phyloP scores from a whole-genome alignment of 2,888 invertebrate species.

The Kuschelorhynchus macadamiae region DNA sequence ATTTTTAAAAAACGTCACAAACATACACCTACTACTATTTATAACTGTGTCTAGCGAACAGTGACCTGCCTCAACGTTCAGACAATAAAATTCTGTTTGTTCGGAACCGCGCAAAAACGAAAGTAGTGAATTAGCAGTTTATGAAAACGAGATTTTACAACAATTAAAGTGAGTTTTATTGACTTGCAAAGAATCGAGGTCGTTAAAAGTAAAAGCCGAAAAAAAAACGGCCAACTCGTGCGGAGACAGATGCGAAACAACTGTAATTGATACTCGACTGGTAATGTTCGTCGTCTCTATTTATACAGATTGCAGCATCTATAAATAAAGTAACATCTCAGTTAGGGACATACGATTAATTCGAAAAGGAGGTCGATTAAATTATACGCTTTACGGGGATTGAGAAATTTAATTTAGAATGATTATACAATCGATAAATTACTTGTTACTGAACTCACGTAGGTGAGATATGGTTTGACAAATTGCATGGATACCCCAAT shows the following conservation, averaged over 20 bases:
- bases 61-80: background rate
- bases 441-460: too few species aligned
- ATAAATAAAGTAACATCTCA: constrained; percentile 33
- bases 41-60: too few species aligned
- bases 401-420: too few species aligned
- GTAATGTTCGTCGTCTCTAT: constrained; percentile 30
- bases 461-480: too few species aligned
- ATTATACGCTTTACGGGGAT: background rate
- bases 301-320: constrained; percentile 35
- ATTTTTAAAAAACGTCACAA: too few species aligned
- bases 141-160: constrained; percentile 22
- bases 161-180: constrained; percentile 38
- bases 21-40: too few species aligned
- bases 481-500: too few species aligned
- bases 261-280: constrained; percentile 28
- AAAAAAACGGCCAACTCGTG: constrained; percentile 26
- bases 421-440: too few species aligned
- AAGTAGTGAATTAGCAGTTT: constrained; percentile 15
- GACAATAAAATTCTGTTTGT: background rate
- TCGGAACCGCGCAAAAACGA: constrained; percentile 14
- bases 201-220: constrained; percentile 32
- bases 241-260: constrained; percentile 32
- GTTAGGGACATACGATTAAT: constrained; percentile 17
- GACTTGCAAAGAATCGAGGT: constrained; percentile 27
- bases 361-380: constrained; percentile 13